Conservation (phyloP, 1,140 invertebrate genomes). For the Trichogramma pretiosum region DNA sequence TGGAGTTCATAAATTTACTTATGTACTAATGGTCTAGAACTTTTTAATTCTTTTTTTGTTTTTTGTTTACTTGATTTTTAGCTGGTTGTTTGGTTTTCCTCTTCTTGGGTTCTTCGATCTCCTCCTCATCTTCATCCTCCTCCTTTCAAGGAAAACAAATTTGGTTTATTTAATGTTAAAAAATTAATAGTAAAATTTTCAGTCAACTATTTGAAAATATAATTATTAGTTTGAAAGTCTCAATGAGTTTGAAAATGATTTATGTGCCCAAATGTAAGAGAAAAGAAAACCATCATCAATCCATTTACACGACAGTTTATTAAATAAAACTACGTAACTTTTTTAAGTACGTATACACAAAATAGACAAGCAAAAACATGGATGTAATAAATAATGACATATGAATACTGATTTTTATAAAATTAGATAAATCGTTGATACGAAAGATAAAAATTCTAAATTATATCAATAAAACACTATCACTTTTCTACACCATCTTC, state of each 20-base stretch:
- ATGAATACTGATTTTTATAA: background rate
- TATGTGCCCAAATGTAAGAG: slow-evolving; percentile 25
- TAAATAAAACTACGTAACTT: slow-evolving; percentile 25
- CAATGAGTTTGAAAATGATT: too few relatives aligned
- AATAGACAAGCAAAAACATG: slow-evolving; percentile 12
- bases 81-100: slow-evolving; percentile 30
- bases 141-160: slow-evolving; percentile 33
- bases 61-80: slow-evolving; percentile 16
- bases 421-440: background rate
- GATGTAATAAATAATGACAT: background rate
- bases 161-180: slow-evolving; percentile 12
- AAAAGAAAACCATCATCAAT: slow-evolving; percentile 22
- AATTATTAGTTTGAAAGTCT: too few relatives aligned
- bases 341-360: slow-evolving; percentile 4
- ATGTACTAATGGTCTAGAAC: too few relatives aligned
- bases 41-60: slow-evolving; percentile 17
- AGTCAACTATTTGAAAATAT: background rate
- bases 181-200: background rate
- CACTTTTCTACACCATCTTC: slow-evolving; percentile 43
- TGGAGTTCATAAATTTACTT: too few relatives aligned
- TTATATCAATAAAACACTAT: slow-evolving; percentile 27
- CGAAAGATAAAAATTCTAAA: background rate
- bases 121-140: slow-evolving; percentile 41
- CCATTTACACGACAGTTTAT: slow-evolving; percentile 31
- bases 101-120: slow-evolving; percentile 43